Conservation (phyloP, 2,113 vertebrate species). For the Zosterops pallidus region DNA sequence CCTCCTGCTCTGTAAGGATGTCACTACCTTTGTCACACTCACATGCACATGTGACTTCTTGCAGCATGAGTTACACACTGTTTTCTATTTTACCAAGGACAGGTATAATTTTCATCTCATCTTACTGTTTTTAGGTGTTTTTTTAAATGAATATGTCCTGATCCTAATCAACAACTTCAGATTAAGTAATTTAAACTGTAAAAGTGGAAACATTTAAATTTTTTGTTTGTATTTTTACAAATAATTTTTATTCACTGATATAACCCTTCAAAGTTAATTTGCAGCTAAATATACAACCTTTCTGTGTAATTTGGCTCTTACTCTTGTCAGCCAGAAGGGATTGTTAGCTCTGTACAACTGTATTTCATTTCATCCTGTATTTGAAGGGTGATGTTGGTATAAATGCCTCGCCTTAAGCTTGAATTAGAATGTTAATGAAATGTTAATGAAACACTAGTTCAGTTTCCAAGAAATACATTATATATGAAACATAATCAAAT, state of each 20-base stretch:
- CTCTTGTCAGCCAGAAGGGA: not conserved
- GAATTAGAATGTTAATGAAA: not conserved
- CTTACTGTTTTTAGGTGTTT: not conserved
- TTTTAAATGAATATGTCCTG: not conserved
- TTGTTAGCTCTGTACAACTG: not conserved
- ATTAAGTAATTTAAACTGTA: not conserved
- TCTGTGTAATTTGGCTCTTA: not conserved
- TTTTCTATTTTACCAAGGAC: not conserved
- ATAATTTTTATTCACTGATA: not conserved
- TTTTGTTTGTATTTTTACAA: not conserved
- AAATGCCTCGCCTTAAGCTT: not conserved
- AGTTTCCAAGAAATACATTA: not conserved
- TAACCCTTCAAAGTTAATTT: not conserved
- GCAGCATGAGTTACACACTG: rapidly evolving
- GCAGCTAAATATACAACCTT: not conserved
- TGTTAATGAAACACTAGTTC: not conserved
- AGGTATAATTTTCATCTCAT: not conserved
- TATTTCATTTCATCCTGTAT: not conserved
- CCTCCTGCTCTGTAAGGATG: not conserved
- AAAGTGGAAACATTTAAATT: not conserved
- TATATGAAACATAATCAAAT: not conserved
- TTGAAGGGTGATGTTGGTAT: not conserved
- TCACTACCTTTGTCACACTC: rapidly evolving
- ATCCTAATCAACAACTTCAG: not conserved
- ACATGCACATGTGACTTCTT: rapidly evolving